Evolutionary conservation across 2,797 vertebrate species (phyloP).

Genomic region (Rhabdophis nuchalis): DNA sequence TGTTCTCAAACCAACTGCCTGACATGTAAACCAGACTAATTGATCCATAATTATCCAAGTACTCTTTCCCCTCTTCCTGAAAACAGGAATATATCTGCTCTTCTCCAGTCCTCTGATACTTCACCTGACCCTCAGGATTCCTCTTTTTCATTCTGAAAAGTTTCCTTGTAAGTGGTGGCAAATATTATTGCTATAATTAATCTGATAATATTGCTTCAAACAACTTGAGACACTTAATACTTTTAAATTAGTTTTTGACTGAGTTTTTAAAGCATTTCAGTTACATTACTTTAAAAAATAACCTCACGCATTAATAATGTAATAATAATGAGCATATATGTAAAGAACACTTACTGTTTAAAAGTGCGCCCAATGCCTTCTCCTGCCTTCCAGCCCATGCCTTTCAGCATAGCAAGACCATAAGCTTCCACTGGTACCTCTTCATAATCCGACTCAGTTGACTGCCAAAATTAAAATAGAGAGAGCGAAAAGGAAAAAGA

Average conservation of each 20-base stretch:
- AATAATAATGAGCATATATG: not conserved
- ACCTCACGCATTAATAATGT: not conserved
- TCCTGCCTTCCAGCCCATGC: constrained; percentile 88
- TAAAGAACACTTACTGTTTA: constrained; percentile 75
- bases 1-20: not conserved
- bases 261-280: not conserved
- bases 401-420: constrained; percentile 86
- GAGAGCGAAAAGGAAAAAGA: not conserved
- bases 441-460: constrained; percentile 84
- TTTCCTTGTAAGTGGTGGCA: not conserved
- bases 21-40: not conserved
- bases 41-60: not conserved
- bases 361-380: constrained; percentile 87
- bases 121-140: not conserved
- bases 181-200: too few relatives aligned
- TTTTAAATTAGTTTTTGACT: constrained; percentile 47
- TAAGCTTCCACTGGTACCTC: constrained; percentile 83
- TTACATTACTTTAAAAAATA: not conserved
- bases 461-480: constrained; percentile 51
- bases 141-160: not conserved
- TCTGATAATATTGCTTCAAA: not conserved
- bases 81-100: not conserved
- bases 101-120: not conserved
- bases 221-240: constrained; percentile 73
- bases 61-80: not conserved